Evolutionary conservation across 2,113 vertebrate species (phyloP).

Genomic region (Tiliqua scincoides): DNA sequence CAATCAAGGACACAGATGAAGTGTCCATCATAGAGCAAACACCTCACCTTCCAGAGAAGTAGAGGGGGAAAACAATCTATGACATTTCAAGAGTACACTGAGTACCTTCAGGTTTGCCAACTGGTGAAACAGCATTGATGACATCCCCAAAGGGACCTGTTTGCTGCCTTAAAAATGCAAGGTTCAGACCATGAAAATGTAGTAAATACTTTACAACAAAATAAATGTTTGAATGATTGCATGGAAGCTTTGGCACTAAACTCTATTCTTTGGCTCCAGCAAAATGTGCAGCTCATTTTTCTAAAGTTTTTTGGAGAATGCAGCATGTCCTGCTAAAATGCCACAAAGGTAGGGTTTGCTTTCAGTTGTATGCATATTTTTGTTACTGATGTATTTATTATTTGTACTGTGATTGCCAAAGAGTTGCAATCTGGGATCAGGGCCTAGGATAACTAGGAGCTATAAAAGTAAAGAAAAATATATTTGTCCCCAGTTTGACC

Average conservation of each 20-base stretch:
- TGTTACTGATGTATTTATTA: slow-evolving; percentile 18
- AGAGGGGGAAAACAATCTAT: neutral
- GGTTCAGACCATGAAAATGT: neutral
- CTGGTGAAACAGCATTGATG: slow-evolving; percentile 15
- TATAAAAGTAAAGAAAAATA: slow-evolving; percentile 28
- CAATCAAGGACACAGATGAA: slow-evolving; percentile 4
- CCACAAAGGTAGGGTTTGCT: slow-evolving; percentile 13
- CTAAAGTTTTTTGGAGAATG: neutral
- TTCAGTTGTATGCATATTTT: slow-evolving; percentile 19
- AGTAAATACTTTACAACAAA: neutral
- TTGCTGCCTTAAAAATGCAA: slow-evolving; percentile 33
- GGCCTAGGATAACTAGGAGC: neutral
- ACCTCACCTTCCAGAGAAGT: slow-evolving; percentile 3
- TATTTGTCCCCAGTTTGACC: slow-evolving; percentile 2
- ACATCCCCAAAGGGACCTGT: slow-evolving; percentile 7
- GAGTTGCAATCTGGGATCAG: slow-evolving; percentile 8
- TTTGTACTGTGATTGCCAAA: neutral
- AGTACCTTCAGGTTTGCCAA: neutral
- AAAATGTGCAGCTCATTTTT: neutral
- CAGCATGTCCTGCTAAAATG: slow-evolving; percentile 16
- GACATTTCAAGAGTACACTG: neutral
- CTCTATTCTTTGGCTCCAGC: neutral
- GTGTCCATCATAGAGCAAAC: neutral
- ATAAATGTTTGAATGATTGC: neutral
- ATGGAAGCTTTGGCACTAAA: slow-evolving; percentile 20